Evolutionary conservation across 2,113 vertebrate species (phyloP).

Genomic region (Epinephelus cyanopodus): DNA sequence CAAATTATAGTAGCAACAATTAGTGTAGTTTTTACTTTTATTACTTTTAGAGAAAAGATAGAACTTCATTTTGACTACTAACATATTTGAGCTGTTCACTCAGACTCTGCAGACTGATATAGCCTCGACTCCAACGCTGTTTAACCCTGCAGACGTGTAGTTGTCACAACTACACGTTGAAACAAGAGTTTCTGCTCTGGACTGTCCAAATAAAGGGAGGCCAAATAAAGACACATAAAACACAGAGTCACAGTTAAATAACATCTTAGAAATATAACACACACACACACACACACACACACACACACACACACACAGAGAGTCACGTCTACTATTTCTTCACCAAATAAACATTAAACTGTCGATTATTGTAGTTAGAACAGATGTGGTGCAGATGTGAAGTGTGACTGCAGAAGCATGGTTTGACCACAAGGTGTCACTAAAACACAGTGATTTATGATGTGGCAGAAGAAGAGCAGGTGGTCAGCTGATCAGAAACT

Average conservation of each 20-base stretch:
- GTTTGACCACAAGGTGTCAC: not conserved
- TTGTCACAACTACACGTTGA: no score
- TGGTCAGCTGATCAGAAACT: not conserved
- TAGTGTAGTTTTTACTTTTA: no score
- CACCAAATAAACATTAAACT: conserved; percentile 16
- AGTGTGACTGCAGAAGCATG: not conserved
- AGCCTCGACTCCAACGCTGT: not conserved
- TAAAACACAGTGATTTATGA: not conserved
- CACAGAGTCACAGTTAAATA: not conserved
- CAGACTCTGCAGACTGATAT: not conserved
- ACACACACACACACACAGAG: not conserved
- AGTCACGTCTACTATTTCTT: not conserved
- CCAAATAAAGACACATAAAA: not conserved
- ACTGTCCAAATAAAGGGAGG: not conserved
- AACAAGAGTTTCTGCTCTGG: not conserved
- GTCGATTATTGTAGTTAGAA: not conserved
- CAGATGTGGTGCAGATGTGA: conserved; percentile 29
- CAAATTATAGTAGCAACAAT: no score
- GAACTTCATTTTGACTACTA: no score
- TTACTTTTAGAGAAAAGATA: no score
- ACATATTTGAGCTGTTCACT: no score
- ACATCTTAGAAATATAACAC: not conserved
- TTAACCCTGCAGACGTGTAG: not conserved
- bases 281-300: not conserved
- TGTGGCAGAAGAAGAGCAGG: not conserved